Evolutionary conservation across 35 echinoderm and acorn worm species (phyloP).

Genomic region (Amphiura filiformis): DNA sequence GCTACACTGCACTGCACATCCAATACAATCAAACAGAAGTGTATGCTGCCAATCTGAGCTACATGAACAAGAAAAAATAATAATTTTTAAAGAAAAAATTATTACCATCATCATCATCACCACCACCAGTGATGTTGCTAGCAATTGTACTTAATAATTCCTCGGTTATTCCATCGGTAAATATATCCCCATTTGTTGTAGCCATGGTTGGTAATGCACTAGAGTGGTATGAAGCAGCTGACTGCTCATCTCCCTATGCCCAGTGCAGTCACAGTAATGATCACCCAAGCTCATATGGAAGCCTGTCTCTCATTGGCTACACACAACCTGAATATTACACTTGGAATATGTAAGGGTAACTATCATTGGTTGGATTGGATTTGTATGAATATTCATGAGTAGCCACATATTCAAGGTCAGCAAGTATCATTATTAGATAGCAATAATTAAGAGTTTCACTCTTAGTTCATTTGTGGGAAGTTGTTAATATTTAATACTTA

Average conservation of each 20-base stretch:
- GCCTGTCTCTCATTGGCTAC: neutral
- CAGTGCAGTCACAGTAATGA: neutral
- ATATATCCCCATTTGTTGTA: neutral
- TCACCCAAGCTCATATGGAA: neutral
- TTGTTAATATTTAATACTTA: neutral
- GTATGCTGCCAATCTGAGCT: too few relatives aligned
- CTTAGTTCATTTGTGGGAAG: neutral
- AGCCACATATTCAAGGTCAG: neutral
- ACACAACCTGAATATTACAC: neutral
- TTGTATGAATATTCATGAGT: neutral
- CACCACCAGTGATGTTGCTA: neutral
- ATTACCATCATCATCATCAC: too few relatives aligned
- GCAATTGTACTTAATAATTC: neutral
- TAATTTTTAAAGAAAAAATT: too few relatives aligned
- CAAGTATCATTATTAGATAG: neutral
- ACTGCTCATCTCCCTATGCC: neutral
- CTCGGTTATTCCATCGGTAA: neutral
- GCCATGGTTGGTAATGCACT: too few relatives aligned
- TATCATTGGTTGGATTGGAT: neutral
- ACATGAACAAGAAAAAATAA: neutral
- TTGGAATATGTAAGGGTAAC: neutral
- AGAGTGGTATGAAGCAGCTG: neutral
- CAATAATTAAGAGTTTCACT: neutral
- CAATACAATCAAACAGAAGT: too few relatives aligned
- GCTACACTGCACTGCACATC: too few relatives aligned